These are phyloP conservation scores for Prolemur simus DNA, from an alignment of 2,113 vertebrate genomes.

Conservation along the genomic window DNA sequence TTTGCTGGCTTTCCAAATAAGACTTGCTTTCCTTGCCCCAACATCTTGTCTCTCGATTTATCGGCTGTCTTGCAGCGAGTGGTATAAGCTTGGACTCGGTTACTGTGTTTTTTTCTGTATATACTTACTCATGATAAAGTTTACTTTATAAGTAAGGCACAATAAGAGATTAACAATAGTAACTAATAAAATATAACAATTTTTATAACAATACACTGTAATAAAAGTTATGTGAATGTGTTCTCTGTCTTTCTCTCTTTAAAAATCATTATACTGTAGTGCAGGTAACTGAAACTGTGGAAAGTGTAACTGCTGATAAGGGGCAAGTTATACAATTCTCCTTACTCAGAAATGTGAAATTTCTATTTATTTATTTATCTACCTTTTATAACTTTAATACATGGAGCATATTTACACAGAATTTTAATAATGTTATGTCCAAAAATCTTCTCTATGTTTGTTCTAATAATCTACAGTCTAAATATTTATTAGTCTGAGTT, in stretches of 20 bases:
- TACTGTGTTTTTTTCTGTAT: neutral
- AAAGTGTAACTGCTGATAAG: neutral
- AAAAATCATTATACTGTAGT: neutral
- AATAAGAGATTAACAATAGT: neutral
- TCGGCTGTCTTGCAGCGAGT: too few species aligned
- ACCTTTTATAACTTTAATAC: conserved; percentile 7
- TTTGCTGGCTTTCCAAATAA: too few species aligned
- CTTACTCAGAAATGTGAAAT: neutral
- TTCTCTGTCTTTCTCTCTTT: neutral
- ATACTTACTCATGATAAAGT: neutral
- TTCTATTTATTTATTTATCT: neutral
- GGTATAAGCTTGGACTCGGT: too few species aligned
- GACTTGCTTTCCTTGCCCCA: too few species aligned
- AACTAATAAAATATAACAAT: neutral
- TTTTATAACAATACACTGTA: neutral
- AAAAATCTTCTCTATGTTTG: neutral
- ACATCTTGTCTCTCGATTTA: too few species aligned
- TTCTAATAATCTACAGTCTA: neutral
- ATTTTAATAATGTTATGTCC: neutral
- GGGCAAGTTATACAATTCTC: neutral
- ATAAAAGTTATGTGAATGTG: neutral
- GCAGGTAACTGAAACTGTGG: neutral
- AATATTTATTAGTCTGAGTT: conserved; percentile 6
- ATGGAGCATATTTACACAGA: neutral
- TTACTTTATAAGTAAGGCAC: neutral